Base-by-base conservation (phyloP, 2,888 invertebrate genomes). In the Stegana nigrithorax region DNA sequence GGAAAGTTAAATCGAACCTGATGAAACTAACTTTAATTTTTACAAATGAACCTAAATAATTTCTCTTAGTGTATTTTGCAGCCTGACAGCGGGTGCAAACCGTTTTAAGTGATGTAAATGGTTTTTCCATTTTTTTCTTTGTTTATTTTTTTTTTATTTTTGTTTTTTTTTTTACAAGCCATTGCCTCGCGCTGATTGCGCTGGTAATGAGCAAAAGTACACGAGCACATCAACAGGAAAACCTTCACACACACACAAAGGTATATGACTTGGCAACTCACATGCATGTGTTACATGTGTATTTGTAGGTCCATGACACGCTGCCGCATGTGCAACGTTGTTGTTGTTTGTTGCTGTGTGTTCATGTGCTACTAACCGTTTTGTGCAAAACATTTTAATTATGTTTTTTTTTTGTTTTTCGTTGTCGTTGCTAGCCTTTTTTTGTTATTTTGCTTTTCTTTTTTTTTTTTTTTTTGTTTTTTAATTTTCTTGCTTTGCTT, bases 221-320 rank as follows among this genome's bases (percentile, higher is more conserved):
- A 12, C 32, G 32, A 32, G 2, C 29, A 29, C 29, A 29, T 10
- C 6, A 29, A 29, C 10, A 29, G 29, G 10, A 29, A 29, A 6
- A 10, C 6, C 29, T 29, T 7, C 10, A 7, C 29, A 10, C 29
- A 29, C 10, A 29, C 29, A 7, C 29, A 29, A 29, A 29, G 6
- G 29, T 10, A 29, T 7, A 29, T 29, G n/a, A n/a, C n/a, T n/a
- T n/a, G n/a, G n/a, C n/a, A 29, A 29, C 10, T 29, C 53, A 23
- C 60, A 25, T 55, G 21, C 45, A 50, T 47, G 7, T 53, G 17
- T 29, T 26, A 26, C 4, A 1, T 57, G 69, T 72, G 63, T 63
- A 65, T 57, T 27, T 51, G 17, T 27, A 27, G 27, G 27, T 51
- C 21, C n/a, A 8, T 55, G 32, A 32, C 53, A 25, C 47, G 8